Percentiles rank a stretch among this genome's conserved stretches.
Conservation (phyloP, 2,113 vertebrate species). For the Anoplopoma fimbria region DNA sequence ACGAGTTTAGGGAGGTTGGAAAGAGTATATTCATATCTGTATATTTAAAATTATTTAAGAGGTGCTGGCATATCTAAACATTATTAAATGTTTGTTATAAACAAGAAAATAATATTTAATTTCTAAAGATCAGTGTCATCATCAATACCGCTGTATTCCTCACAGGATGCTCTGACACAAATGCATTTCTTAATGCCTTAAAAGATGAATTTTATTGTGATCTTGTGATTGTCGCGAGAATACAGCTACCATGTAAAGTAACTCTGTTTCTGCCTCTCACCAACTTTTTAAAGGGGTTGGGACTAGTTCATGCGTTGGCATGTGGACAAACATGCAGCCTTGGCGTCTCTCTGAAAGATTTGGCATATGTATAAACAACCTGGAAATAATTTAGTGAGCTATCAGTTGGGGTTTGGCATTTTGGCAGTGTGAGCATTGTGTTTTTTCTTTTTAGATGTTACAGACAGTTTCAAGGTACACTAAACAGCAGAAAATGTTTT, state of each 20-base stretch:
- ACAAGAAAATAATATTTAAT: too few species aligned
- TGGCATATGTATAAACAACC: conserved; percentile 40
- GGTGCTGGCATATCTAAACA: too few species aligned
- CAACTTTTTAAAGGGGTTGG: conserved; percentile 14
- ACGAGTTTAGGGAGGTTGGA: neutral
- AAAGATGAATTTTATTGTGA: neutral
- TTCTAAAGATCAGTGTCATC: neutral
- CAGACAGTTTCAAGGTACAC: conserved; percentile 6
- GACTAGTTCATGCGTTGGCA: conserved; percentile 31
- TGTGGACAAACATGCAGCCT: conserved; percentile 11
- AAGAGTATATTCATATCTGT: neutral
- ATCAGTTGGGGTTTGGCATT: conserved; percentile 18
- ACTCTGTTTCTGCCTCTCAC: neutral
- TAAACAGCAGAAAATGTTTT: conserved; percentile 21
- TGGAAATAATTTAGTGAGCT: conserved; percentile 55
- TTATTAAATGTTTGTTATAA: too few species aligned
- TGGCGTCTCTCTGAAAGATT: conserved; percentile 34
- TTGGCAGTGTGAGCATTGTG: conserved; percentile 11
- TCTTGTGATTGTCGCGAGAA: neutral
- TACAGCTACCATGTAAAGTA: neutral
- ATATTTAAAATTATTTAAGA: neutral
- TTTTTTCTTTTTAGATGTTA: conserved; percentile 21
- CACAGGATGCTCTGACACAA: neutral
- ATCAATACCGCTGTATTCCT: neutral
- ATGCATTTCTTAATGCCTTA: neutral